These are phyloP conservation scores for Stomatorhinus walkeri DNA, from an alignment of 2,797 vertebrate species.

Conservation along the genomic window DNA sequence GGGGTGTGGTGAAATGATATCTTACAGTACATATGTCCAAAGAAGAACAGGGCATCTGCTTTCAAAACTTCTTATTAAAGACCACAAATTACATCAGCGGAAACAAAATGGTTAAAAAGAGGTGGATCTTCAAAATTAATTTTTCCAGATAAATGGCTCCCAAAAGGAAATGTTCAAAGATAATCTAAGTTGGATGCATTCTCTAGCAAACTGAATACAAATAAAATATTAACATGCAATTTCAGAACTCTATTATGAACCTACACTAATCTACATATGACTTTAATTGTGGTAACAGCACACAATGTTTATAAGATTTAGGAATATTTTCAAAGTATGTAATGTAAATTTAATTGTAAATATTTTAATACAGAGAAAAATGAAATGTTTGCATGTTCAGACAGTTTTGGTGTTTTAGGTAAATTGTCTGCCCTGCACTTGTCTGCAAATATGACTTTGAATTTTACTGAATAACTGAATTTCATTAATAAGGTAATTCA, in stretches of 20 bases:
- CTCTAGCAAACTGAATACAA: neutral
- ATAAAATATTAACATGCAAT: neutral
- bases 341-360: neutral
- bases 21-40: conserved; percentile 23
- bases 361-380: neutral
- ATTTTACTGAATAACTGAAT: neutral
- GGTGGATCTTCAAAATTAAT: conserved; percentile 17
- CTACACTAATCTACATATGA: neutral
- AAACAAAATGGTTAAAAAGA: conserved; percentile 33
- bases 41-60: conserved; percentile 33
- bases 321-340: neutral
- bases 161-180: conserved; percentile 4
- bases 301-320: neutral
- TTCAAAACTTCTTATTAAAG: conserved; percentile 32
- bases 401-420: neutral
- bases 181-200: conserved; percentile 7
- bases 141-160: neutral
- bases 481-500: neutral
- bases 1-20: conserved; percentile 26
- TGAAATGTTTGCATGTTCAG: neutral
- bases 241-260: neutral
- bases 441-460: neutral
- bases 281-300: neutral
- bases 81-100: conserved; percentile 42
- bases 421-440: neutral